These are phyloP conservation scores for Mythimna impura DNA, from an alignment of 2,888 invertebrate species.

Conservation along the genomic window DNA sequence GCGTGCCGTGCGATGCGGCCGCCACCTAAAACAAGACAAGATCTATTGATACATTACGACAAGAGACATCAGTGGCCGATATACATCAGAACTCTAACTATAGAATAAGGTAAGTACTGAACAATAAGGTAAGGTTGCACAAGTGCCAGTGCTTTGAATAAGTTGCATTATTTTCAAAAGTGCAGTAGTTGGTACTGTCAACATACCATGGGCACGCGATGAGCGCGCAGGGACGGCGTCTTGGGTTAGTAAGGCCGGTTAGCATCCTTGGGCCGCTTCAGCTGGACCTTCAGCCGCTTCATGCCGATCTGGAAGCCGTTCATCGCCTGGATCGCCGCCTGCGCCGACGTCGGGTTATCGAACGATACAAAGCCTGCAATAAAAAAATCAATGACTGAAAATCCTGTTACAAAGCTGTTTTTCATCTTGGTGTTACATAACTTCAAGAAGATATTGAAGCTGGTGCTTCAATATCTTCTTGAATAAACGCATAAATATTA, in stretches of 20 bases:
- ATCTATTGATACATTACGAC: background rate
- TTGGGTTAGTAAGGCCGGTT: constrained; percentile 98
- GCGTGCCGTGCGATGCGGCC: constrained; percentile 72
- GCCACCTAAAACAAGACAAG: constrained; percentile 73
- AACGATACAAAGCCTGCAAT: constrained; percentile 99
- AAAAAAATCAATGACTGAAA: background rate
- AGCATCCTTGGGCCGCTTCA: constrained; percentile 99
- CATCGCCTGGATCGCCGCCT: constrained; percentile 99
- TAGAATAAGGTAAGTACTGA: too few relatives aligned
- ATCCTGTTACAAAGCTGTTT: background rate
- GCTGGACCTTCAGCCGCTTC: constrained; percentile 99
- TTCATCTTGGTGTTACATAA: background rate
- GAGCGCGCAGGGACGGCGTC: constrained; percentile 90
- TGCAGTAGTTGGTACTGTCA: background rate
- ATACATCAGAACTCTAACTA: too few relatives aligned
- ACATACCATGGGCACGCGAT: constrained; percentile 78
- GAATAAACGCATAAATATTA: too few relatives aligned
- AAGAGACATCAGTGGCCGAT: too few relatives aligned
- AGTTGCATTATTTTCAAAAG: background rate
- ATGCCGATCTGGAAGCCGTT: constrained; percentile 99
- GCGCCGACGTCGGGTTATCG: constrained; percentile 99
- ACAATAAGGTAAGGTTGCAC: too few relatives aligned
- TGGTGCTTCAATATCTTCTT: too few relatives aligned
- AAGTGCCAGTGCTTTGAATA: too few relatives aligned
- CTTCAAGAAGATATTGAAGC: background rate